Percentiles rank a stretch among this genome's conserved stretches.
Conservation (phyloP, 1,140 invertebrate genomes). For the Caenorhabditis inopinata region DNA sequence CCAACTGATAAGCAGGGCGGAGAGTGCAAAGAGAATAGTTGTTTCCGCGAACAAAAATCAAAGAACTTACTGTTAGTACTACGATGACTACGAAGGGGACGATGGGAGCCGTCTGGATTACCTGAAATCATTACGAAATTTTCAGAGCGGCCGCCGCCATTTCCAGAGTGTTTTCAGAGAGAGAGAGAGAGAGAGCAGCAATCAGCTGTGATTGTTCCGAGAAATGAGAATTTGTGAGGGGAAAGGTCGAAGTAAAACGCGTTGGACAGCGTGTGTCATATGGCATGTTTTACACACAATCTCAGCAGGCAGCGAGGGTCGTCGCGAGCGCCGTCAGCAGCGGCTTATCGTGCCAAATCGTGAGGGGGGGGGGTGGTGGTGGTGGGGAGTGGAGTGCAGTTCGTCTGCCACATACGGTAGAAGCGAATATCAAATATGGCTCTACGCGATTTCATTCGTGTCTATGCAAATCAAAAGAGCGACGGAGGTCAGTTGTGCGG, state of each 20-base stretch:
- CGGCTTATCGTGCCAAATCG: background rate
- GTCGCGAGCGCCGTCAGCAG: no score
- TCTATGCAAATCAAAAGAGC: background rate
- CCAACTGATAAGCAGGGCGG: background rate
- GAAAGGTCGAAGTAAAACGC: background rate
- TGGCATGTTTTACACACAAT: constrained; percentile 16
- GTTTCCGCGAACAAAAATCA: background rate
- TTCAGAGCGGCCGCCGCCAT: background rate
- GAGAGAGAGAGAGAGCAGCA: background rate
- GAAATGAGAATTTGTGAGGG: constrained; percentile 14
- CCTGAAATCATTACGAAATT: background rate
- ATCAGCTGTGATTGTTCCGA: no score
- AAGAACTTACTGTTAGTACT: constrained; percentile 25
- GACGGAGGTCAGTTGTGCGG: background rate
- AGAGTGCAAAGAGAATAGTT: constrained; percentile 17
- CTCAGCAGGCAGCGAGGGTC: background rate
- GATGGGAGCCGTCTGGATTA: constrained; percentile 31
- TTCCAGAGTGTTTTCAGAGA: background rate
- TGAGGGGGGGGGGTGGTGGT: no score
- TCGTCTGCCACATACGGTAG: background rate
- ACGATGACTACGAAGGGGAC: constrained; percentile 25
- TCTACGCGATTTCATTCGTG: background rate
- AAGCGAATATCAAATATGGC: no score
- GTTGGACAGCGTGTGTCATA: constrained; percentile 18
- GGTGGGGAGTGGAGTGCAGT: constrained; percentile 20